phyloP scores from a whole-genome alignment of 2,888 invertebrate species.

The Pollenia amentaria region DNA sequence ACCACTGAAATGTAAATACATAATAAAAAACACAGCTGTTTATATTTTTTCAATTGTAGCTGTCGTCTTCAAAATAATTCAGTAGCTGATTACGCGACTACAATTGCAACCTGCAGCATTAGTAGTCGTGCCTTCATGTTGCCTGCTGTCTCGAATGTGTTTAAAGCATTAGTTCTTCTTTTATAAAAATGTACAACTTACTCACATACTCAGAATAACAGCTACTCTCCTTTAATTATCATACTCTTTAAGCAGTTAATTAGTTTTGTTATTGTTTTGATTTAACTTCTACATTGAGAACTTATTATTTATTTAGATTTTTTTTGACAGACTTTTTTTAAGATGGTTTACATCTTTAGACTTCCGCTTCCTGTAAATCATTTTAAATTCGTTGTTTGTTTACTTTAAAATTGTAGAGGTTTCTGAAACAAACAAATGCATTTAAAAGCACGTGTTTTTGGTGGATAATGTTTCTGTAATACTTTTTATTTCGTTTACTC shows the following conservation, averaged over 20 bases:
- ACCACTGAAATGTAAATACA: too few relatives aligned
- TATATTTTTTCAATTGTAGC: too few relatives aligned
- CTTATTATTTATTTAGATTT: too few relatives aligned
- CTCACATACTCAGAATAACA: neutral
- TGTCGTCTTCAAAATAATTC: too few relatives aligned
- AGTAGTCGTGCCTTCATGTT: too few relatives aligned
- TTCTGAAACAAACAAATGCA: neutral
- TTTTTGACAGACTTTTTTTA: neutral
- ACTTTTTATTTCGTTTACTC: neutral
- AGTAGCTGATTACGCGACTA: too few relatives aligned
- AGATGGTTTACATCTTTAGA: neutral
- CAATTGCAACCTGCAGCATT: too few relatives aligned
- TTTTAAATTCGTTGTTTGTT: slow-evolving; percentile 36
- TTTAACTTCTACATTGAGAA: too few relatives aligned
- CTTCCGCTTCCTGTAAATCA: slow-evolving; percentile 1
- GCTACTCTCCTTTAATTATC: neutral
- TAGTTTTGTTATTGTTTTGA: neutral
- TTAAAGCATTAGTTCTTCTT: too few relatives aligned
- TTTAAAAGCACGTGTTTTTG: neutral
- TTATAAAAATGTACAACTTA: neutral
- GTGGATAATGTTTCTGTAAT: neutral
- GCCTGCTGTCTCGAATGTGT: too few relatives aligned
- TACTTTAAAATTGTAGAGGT: neutral
- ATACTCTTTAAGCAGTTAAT: neutral
- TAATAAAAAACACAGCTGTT: too few relatives aligned